Evolutionary conservation across 2,888 invertebrate genomes (phyloP).

Genomic region (Phymatocera aterrima): DNA sequence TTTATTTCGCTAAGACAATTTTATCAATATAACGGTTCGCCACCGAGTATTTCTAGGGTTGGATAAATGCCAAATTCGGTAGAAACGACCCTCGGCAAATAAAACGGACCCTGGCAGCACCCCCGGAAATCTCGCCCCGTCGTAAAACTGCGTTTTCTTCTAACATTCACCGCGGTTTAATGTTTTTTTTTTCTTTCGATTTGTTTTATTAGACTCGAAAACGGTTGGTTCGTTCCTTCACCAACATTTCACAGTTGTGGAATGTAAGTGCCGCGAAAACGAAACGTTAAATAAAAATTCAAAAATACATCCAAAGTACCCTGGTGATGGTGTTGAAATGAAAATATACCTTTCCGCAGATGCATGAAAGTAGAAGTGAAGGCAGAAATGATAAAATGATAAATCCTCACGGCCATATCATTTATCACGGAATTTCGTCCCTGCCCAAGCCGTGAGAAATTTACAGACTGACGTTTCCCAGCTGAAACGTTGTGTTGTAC

Average conservation of each 20-base stretch:
- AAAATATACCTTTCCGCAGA: not conserved
- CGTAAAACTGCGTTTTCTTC: not conserved
- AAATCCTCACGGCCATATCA: not conserved
- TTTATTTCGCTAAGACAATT: conserved; percentile 25
- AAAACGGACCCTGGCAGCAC: conserved; percentile 27
- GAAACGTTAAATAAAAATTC: no score
- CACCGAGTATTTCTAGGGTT: conserved; percentile 17
- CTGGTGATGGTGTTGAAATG: no score
- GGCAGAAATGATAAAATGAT: not conserved
- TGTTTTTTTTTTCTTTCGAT: no score
- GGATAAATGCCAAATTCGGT: conserved; percentile 24
- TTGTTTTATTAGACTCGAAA: conserved; percentile 1
- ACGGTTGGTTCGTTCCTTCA: not conserved
- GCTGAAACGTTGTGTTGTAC: no score
- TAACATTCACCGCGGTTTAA: not conserved
- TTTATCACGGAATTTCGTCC: no score
- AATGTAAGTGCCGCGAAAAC: not conserved
- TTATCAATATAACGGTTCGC: conserved; percentile 25
- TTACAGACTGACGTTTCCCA: not conserved
- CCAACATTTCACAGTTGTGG: not conserved
- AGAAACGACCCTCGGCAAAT: conserved; percentile 16
- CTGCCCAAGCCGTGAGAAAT: not conserved
- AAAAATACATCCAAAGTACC: no score
- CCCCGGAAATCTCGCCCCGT: conserved; percentile 22
- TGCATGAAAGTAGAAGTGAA: not conserved